phyloP scores from a whole-genome alignment of 2,888 invertebrate genomes.

The Ormyrus thymus region DNA sequence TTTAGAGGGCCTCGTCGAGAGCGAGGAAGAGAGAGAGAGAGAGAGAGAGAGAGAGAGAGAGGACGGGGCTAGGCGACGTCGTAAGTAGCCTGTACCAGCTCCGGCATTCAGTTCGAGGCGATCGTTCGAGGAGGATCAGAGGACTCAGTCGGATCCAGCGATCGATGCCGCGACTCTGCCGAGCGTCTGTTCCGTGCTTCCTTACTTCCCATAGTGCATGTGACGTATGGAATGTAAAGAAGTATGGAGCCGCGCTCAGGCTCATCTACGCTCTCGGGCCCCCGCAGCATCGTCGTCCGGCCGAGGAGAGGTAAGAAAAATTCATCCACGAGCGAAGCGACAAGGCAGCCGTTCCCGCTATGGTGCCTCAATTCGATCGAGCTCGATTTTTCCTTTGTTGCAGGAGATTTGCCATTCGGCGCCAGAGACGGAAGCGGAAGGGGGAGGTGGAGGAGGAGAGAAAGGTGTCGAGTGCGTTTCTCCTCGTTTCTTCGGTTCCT shows the following conservation, averaged over 20 bases:
- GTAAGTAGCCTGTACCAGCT: slow-evolving; percentile 51
- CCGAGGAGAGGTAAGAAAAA: neutral
- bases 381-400: slow-evolving; percentile 11
- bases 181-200: slow-evolving; percentile 92
- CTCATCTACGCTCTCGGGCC: slow-evolving; percentile 7
- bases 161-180: slow-evolving; percentile 63
- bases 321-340: neutral
- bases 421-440: neutral
- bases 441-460: neutral
- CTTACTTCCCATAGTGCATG: slow-evolving; percentile 94
- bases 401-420: neutral
- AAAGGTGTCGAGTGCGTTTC: slow-evolving; percentile 68
- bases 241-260: slow-evolving; percentile 85
- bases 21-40: neutral
- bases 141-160: neutral
- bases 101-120: slow-evolving; percentile 54
- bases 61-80: slow-evolving; percentile 9
- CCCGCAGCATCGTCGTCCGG: neutral
- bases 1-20: slow-evolving; percentile 71
- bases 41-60: too few relatives aligned
- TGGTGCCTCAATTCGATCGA: neutral
- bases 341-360: too few relatives aligned
- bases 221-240: slow-evolving; percentile 98
- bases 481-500: slow-evolving; percentile 27
- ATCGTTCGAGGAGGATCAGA: slow-evolving; percentile 50